These are phyloP conservation scores for Limonius californicus DNA, from an alignment of 1,140 invertebrate species.

Conservation along the genomic window DNA sequence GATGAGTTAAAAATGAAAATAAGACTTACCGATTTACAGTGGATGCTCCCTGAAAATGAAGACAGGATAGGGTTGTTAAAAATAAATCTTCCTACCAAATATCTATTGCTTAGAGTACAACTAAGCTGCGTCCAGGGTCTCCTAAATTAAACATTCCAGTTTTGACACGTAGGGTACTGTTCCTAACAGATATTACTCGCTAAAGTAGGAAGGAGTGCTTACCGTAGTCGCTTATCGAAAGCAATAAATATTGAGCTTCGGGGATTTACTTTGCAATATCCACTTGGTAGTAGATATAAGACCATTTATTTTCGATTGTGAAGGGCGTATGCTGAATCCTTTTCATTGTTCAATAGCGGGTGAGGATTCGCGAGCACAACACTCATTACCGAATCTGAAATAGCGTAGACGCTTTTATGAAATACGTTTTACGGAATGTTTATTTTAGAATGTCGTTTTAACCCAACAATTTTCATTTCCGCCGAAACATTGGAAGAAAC, in stretches of 20 bases:
- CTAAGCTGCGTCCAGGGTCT: not conserved
- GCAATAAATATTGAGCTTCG: conserved; percentile 37
- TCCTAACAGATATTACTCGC: conserved; percentile 10
- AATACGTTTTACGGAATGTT: too few relatives aligned
- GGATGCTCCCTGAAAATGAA: too few relatives aligned
- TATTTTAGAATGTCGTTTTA: too few relatives aligned
- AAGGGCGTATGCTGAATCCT: conserved; percentile 9
- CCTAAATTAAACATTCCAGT: conserved; percentile 7
- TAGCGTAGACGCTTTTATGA: too few relatives aligned
- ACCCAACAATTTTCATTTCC: too few relatives aligned
- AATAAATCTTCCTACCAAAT: too few relatives aligned
- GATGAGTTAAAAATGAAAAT: too few relatives aligned
- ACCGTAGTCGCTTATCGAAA: conserved; percentile 34
- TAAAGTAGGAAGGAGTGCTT: conserved; percentile 24
- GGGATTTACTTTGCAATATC: conserved; percentile 40
- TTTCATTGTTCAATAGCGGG: conserved; percentile 3
- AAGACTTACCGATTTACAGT: too few relatives aligned
- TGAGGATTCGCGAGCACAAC: too few relatives aligned
- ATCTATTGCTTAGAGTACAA: too few relatives aligned
- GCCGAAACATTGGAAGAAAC: too few relatives aligned
- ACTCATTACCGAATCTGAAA: not conserved
- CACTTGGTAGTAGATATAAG: conserved; percentile 35
- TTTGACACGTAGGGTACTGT: not conserved
- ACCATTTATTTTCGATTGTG: conserved; percentile 26
- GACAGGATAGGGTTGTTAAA: too few relatives aligned